phyloP scores from a whole-genome alignment of 2,888 invertebrate genomes.

The Endotricha flammealis region DNA sequence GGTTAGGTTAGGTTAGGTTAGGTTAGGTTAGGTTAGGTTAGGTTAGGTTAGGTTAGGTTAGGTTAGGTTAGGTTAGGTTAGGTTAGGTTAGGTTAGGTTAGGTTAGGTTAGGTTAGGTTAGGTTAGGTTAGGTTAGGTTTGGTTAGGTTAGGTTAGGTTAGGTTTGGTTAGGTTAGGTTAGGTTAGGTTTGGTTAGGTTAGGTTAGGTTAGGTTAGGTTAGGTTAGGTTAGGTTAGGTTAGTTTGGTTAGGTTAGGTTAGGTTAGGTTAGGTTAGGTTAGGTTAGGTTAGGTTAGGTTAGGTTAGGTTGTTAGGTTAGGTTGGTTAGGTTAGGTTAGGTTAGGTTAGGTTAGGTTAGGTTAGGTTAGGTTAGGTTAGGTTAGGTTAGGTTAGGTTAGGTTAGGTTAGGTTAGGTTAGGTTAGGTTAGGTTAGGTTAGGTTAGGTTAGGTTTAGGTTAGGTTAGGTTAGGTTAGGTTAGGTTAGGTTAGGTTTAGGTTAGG shows the following conservation, averaged over 20 bases:
- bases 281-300: constrained; percentile 16
- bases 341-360: constrained; percentile 18
- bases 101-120: constrained; percentile 6
- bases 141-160: constrained; percentile 21
- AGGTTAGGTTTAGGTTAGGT: constrained; percentile 15
- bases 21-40: constrained; percentile 22
- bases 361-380: constrained; percentile 17
- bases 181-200: constrained; percentile 16
- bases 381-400: constrained; percentile 14
- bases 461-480: constrained; percentile 14
- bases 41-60: too few relatives aligned
- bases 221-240: constrained; percentile 9
- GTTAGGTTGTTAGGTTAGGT: too few relatives aligned
- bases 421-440: constrained; percentile 17
- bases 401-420: constrained; percentile 13
- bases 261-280: constrained; percentile 17
- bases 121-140: constrained; percentile 24
- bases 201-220: constrained; percentile 10
- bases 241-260: constrained; percentile 15
- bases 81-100: constrained; percentile 11
- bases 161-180: constrained; percentile 17
- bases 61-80: constrained; percentile 6
- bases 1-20: constrained; percentile 20
- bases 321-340: constrained; percentile 16
- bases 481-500: constrained; percentile 9